These are phyloP conservation scores for Tetramorium bicarinatum DNA, from an alignment of 2,888 invertebrate genomes.

Conservation along the genomic window DNA sequence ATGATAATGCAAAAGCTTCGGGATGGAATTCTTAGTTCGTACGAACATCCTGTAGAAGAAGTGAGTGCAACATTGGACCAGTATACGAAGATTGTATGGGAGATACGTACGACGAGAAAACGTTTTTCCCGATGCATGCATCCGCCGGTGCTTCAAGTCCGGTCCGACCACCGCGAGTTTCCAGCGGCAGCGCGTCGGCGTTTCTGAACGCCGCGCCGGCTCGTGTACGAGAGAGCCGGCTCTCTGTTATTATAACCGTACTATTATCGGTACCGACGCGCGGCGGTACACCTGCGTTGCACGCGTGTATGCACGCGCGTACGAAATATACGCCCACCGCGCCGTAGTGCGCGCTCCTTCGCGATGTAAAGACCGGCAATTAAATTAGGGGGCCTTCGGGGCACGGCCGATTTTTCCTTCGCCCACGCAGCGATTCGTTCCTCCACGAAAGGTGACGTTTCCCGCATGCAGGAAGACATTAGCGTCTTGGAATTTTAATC, in stretches of 20 bases:
- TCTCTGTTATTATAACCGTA: conserved; percentile 81
- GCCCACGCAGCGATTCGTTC: conserved; percentile 26
- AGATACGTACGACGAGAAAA: conserved; percentile 47
- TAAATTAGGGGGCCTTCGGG: conserved; percentile 69
- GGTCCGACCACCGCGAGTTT: conserved; percentile 42
- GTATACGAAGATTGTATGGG: conserved; percentile 46
- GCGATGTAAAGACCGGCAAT: conserved; percentile 68
- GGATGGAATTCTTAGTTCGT: neutral
- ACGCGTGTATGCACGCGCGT: conserved; percentile 33
- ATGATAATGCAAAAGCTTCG: neutral
- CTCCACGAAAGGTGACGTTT: conserved; percentile 6
- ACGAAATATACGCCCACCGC: conserved; percentile 56
- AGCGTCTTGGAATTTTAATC: conserved; percentile 1
- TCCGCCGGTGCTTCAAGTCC: conserved; percentile 41
- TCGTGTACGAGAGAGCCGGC: conserved; percentile 40
- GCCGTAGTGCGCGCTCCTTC: conserved; percentile 59
- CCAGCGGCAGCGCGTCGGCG: conserved; percentile 36
- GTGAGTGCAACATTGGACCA: neutral
- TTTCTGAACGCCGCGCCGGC: conserved; percentile 34
- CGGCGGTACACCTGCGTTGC: conserved; percentile 73
- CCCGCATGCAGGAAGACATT: neutral
- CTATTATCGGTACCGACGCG: conserved; percentile 77
- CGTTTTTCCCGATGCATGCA: conserved; percentile 38
- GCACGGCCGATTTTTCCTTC: conserved; percentile 34
- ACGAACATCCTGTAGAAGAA: neutral